Conservation (phyloP, 1,140 invertebrate genomes). For the Psix sp. region DNA sequence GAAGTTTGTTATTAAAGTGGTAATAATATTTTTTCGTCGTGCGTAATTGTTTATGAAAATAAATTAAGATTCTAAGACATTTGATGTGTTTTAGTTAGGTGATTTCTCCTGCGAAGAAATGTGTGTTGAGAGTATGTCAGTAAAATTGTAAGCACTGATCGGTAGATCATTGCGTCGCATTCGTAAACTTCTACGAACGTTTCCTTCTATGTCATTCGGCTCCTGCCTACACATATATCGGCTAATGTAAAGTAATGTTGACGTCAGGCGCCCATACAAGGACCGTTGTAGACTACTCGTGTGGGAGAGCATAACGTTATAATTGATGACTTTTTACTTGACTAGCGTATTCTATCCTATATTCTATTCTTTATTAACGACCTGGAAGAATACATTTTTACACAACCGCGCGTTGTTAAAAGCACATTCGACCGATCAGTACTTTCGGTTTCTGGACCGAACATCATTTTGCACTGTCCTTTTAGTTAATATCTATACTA, state of each 20-base stretch:
- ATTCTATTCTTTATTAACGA: conserved; percentile 41
- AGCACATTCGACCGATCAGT: no score
- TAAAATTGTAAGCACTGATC: conserved; percentile 7
- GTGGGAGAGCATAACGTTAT: conserved; percentile 61
- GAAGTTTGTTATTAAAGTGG: no score
- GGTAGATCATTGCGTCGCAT: conserved; percentile 53
- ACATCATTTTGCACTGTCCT: no score
- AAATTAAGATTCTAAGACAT: no score
- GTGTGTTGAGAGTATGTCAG: no score
- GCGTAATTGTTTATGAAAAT: no score
- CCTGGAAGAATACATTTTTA: no score
- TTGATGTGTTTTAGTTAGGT: background rate
- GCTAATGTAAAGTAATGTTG: conserved; percentile 62
- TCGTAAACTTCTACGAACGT: conserved; percentile 58
- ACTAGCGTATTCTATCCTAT: conserved; percentile 51
- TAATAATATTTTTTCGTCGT: no score
- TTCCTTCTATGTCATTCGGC: conserved; percentile 62
- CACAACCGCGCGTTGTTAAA: no score
- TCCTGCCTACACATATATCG: conserved; percentile 62
- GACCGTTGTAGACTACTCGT: conserved; percentile 52
- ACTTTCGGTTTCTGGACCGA: no score
- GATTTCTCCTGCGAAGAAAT: no score
- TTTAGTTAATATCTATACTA: no score
- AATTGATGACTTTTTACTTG: conserved; percentile 61
- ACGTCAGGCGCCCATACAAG: conserved; percentile 63